Conservation (phyloP, 2,113 vertebrate species). For the Entosphenus tridentatus region DNA sequence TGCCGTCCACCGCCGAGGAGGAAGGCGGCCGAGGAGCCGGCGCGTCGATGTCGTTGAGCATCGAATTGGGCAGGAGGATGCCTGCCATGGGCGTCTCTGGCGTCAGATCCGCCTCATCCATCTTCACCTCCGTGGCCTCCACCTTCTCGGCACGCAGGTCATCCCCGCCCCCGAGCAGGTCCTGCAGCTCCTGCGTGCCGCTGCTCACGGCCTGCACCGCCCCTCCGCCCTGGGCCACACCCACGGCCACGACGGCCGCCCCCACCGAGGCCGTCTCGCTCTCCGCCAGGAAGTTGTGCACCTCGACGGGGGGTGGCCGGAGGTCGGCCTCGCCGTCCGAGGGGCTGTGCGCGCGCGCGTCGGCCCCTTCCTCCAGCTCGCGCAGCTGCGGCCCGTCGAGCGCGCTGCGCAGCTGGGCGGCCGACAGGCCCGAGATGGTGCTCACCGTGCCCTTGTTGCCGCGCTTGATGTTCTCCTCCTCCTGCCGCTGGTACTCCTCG, state of each 20-base stretch:
- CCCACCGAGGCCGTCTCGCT: conserved; percentile 46
- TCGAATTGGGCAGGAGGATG: too few species aligned
- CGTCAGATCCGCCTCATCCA: conserved; percentile 87
- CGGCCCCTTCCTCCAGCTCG: conserved; percentile 45
- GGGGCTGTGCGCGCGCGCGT: background rate
- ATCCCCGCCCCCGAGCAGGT: conserved; percentile 1
- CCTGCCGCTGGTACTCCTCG: conserved; percentile 92
- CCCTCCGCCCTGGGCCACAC: background rate
- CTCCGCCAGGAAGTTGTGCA: conserved; percentile 71
- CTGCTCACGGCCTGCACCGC: background rate
- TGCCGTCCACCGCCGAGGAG: too few species aligned
- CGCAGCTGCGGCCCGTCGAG: conserved; percentile 75
- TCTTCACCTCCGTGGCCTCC: conserved; percentile 89
- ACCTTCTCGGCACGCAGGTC: conserved; percentile 65
- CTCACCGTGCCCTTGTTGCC: conserved; percentile 92
- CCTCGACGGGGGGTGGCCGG: conserved; percentile 45
- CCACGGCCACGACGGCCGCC: background rate
- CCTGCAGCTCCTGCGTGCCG: background rate
- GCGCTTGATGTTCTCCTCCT: conserved; percentile 96
- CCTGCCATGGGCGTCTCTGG: conserved; percentile 32
- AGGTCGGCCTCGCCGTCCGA: background rate
- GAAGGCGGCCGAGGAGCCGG: too few species aligned
- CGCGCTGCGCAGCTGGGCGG: conserved; percentile 42
- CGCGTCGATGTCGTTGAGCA: too few species aligned
- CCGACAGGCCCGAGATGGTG: conserved; percentile 88